Evolutionary conservation across 2,888 invertebrate species (phyloP), one percentile per base, ranked within the genome.

Genomic region (Panzeria rudis): DNA sequence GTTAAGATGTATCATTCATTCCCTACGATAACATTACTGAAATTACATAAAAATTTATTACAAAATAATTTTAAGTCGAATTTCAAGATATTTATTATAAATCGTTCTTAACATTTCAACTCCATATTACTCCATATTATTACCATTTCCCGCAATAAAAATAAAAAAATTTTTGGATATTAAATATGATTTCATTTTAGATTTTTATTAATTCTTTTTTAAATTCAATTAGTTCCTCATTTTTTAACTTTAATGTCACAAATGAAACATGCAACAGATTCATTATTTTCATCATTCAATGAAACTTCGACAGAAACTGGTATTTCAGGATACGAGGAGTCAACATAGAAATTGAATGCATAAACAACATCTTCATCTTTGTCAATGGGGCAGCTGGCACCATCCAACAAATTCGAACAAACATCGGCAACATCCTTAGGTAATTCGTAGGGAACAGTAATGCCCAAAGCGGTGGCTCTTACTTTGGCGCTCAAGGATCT

Each of bases 381-480:
- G 54, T 91, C 89, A 0, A 93, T 86, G 0, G 93, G 93, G 73
- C 93, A 93, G 5, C 84, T 86, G 81, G 91, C 92, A 13, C 87
- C 91, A 59, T 89, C 86, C 84, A 89, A 79, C 0, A 92, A 88
- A 80, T 91, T 90, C 0, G 88, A 75, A 41, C 93, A 93, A 3
- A 91, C 92, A 44, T 90, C 87, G 15, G 90, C 89, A 3, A 91
- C 87, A 6, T 92, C 90, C 0, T 86, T 84, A 0, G 92, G 92
- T 68, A 93, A 87, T 6, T 89, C 89, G 76, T 93, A 93, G 0
- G 90, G 89, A 7, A 92, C 89, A 3, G 91, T 92, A 2, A 92
- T 41, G 0, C 91, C 90, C 56, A 92, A 72, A 0, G 91, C 89
- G 3, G 91, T 92, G 17, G 93, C 93, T 86, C 84, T 88, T 0